Conservation (phyloP, 2,797 vertebrate species). For the Alexandromys oeconomus region DNA sequence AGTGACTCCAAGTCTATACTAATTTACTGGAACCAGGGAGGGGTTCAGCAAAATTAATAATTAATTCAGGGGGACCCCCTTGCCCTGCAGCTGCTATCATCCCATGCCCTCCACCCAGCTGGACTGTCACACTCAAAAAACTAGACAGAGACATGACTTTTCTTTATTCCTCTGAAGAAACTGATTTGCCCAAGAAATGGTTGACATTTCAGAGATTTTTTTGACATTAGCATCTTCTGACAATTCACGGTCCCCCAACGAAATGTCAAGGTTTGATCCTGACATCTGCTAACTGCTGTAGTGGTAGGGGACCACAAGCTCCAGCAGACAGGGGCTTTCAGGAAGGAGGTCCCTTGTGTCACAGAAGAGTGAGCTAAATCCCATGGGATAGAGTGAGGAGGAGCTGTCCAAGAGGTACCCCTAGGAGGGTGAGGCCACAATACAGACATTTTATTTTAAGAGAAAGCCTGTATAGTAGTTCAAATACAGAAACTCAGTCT, state of each 20-base stretch:
- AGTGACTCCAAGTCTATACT: not conserved
- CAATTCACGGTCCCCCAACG: not conserved
- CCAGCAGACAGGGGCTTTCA: too few relatives aligned
- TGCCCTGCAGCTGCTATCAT: accelerated
- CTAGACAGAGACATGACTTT: not conserved
- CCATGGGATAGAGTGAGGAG: too few relatives aligned
- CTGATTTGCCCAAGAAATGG: not conserved
- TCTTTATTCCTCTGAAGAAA: not conserved
- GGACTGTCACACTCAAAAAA: not conserved
- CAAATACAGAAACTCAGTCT: not conserved
- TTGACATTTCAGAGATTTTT: not conserved
- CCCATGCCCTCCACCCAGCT: accelerated
- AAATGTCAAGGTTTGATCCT: not conserved
- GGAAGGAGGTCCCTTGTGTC: not conserved
- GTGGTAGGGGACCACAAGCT: accelerated
- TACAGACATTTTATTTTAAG: not conserved
- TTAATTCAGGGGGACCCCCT: too few relatives aligned
- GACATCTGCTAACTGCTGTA: not conserved
- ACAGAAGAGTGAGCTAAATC: not conserved
- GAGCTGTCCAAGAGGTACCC: accelerated
- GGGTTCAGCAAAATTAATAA: accelerated
- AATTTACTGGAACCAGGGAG: too few relatives aligned
- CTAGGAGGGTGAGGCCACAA: not conserved
- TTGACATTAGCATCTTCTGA: not conserved
- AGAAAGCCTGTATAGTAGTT: not conserved